Percentiles rank a stretch among this genome's conserved stretches.
These are phyloP conservation scores for Phallusia fumigata DNA, from an alignment of 23 tunicate genomes.

Conservation along the genomic window DNA sequence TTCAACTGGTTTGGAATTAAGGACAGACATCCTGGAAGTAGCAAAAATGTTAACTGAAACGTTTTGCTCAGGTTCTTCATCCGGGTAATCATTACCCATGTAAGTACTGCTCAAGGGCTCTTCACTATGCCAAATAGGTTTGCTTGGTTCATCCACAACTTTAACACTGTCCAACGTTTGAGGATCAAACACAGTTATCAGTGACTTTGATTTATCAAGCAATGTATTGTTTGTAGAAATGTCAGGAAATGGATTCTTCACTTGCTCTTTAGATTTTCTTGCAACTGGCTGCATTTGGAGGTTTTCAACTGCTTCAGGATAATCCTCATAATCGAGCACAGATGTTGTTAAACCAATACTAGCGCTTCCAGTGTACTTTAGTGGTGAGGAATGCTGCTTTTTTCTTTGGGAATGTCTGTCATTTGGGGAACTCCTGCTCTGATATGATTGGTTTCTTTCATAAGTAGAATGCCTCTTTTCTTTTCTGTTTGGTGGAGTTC, in stretches of 20 bases:
- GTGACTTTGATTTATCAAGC: not conserved
- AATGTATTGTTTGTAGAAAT: not conserved
- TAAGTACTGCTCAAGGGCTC: not conserved
- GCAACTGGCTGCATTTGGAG: not conserved
- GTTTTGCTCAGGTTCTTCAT: not conserved
- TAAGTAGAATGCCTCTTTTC: too few species aligned
- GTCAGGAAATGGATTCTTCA: not conserved
- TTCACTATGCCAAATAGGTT: not conserved
- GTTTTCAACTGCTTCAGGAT: not conserved
- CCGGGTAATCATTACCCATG: not conserved
- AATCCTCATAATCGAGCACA: not conserved
- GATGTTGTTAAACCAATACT: not conserved
- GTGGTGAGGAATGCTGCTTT: too few species aligned
- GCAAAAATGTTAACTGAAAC: not conserved
- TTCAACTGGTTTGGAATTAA: not conserved
- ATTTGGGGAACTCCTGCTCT: too few species aligned
- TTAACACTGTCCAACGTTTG: not conserved
- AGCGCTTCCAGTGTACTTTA: too few species aligned
- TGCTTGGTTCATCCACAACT: not conserved
- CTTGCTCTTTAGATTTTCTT: not conserved
- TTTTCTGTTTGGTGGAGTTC: too few species aligned
- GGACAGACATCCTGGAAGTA: not conserved
- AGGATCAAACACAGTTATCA: constrained; percentile 1
- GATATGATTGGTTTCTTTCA: too few species aligned
- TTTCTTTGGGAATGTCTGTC: too few species aligned